Evolutionary conservation across 2,888 invertebrate species (phyloP).

Genomic region (Mythimna albipuncta): DNA sequence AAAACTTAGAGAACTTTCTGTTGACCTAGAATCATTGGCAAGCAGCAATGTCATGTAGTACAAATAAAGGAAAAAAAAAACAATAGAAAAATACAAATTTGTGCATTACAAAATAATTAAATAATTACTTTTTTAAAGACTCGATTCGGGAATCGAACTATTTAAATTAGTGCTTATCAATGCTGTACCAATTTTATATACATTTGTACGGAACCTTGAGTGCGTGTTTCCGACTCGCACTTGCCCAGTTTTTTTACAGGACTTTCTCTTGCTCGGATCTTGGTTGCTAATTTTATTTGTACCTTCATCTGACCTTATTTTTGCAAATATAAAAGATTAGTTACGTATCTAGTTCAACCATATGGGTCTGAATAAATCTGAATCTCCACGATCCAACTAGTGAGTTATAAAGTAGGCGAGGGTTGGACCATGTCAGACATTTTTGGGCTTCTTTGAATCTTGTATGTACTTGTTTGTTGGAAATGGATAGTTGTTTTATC

Average conservation of each 20-base stretch:
- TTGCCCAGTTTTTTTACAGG: background rate
- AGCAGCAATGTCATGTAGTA: too few relatives aligned
- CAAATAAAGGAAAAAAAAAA: too few relatives aligned
- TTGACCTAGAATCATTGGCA: too few relatives aligned
- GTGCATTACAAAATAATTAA: too few relatives aligned
- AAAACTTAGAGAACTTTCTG: too few relatives aligned
- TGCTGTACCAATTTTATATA: too few relatives aligned
- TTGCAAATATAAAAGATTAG: background rate
- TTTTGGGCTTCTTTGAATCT: constrained; percentile 21
- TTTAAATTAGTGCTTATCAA: too few relatives aligned
- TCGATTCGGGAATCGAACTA: too few relatives aligned
- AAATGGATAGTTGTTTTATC: background rate
- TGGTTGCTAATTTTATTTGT: background rate
- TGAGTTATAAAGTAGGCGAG: background rate
- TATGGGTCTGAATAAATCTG: constrained; percentile 36
- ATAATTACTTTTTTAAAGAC: too few relatives aligned
- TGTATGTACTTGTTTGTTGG: constrained; percentile 6
- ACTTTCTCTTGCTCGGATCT: background rate
- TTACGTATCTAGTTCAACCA: background rate
- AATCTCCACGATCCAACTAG: constrained; percentile 22
- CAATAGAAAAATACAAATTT: too few relatives aligned
- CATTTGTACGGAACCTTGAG: too few relatives aligned
- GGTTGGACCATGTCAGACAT: constrained; percentile 14
- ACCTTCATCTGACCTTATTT: constrained; percentile 2
- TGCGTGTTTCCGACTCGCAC: too few relatives aligned